These are phyloP conservation scores for Pseudochromis fuscus DNA, from an alignment of 2,797 vertebrate genomes.

Conservation along the genomic window DNA sequence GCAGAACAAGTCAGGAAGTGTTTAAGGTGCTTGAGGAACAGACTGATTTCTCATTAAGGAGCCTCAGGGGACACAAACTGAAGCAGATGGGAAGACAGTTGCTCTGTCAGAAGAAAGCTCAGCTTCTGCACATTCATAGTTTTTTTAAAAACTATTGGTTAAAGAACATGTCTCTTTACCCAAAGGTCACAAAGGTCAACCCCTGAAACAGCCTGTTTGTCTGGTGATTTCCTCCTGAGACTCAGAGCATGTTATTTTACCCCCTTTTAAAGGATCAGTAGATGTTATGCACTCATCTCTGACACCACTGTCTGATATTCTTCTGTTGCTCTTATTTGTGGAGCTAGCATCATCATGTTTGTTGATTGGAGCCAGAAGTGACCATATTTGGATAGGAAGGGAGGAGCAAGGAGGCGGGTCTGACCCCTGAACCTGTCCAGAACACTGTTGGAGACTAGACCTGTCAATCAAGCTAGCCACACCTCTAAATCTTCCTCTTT, in stretches of 20 bases:
- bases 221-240: not conserved
- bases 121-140: not conserved
- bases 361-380: no score
- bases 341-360: no score
- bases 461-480: no score
- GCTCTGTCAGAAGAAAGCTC: conserved; percentile 25
- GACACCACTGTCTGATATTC: no score
- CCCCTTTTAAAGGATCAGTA: not conserved
- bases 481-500: no score
- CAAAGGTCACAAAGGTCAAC: not conserved
- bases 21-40: conserved; percentile 55
- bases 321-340: no score
- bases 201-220: not conserved
- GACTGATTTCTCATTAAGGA: conserved; percentile 68
- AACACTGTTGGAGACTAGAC: no score
- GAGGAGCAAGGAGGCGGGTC: no score
- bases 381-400: no score
- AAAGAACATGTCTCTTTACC: conserved; percentile 2
- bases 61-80: conserved; percentile 28
- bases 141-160: conserved; percentile 6
- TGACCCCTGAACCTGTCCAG: no score
- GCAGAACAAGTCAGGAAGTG: conserved; percentile 59
- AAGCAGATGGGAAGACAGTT: conserved; percentile 62
- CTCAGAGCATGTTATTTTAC: not conserved
- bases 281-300: not conserved